Conservation (phyloP, 1,140 invertebrate genomes). For the Drosophila quadrilineata region DNA sequence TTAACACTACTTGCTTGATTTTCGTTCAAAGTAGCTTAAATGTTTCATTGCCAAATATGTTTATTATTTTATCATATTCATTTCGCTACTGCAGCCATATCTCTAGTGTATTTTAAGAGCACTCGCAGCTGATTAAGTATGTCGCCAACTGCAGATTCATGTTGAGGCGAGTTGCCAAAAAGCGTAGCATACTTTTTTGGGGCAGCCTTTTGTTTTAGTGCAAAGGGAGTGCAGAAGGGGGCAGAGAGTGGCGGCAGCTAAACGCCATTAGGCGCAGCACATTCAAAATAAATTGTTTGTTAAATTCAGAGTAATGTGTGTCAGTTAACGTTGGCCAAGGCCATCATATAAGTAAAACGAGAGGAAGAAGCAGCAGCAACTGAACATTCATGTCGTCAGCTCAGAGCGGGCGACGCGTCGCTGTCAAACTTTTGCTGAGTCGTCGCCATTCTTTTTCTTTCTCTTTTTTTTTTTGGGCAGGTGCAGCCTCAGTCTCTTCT, state of each 20-base stretch:
- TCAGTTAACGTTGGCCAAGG: slow-evolving; percentile 64
- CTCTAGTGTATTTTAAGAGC: not conserved
- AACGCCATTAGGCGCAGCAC: slow-evolving; percentile 69
- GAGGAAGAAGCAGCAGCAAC: no score
- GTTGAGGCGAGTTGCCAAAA: slow-evolving; percentile 18
- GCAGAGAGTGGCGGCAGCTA: no score
- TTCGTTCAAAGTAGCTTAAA: no score
- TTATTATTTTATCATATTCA: no score
- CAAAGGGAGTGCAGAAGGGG: no score
- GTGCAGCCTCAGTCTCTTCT: slow-evolving; percentile 14
- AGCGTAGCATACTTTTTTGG: slow-evolving; percentile 22
- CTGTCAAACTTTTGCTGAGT: slow-evolving; percentile 59
- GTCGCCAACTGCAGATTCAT: slow-evolving; percentile 21
- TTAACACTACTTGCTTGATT: no score
- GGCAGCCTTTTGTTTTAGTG: slow-evolving; percentile 58
- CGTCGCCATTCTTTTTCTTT: no score
- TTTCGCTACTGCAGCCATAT: no score
- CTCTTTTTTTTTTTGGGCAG: no score
- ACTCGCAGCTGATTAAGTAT: slow-evolving; percentile 35
- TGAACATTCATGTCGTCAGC: no score
- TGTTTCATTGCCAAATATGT: no score
- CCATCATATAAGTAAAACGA: slow-evolving; percentile 7
- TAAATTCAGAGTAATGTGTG: slow-evolving; percentile 79
- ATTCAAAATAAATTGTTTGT: slow-evolving; percentile 79
- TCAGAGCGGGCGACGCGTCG: not conserved